Evolutionary conservation across 2,113 vertebrate species (phyloP).

Genomic region (Pteropus alecto): DNA sequence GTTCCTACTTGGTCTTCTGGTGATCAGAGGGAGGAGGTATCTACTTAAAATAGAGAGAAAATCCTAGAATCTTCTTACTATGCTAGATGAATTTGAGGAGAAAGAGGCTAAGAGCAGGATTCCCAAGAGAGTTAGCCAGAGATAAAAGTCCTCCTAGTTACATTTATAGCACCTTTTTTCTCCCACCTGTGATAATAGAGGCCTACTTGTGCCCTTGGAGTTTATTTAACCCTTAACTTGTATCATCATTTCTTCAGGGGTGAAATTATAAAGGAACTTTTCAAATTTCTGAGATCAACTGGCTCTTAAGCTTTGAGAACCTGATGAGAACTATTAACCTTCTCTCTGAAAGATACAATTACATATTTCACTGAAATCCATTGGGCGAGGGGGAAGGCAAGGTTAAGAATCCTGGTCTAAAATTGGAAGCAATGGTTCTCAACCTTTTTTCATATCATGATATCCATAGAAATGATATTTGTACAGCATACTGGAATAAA

Average conservation of each 20-base stretch:
- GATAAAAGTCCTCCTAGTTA: background rate
- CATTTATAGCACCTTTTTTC: background rate
- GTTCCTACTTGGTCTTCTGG: background rate
- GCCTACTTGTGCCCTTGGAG: background rate
- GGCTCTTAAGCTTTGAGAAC: conserved; percentile 37
- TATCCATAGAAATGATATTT: conserved; percentile 38
- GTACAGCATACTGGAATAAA: background rate
- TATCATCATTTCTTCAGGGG: background rate
- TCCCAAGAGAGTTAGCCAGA: background rate
- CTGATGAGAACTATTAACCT: conserved; percentile 15
- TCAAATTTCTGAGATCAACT: conserved; percentile 35
- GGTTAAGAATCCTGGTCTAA: conserved; percentile 33
- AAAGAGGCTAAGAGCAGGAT: background rate
- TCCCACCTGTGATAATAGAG: background rate
- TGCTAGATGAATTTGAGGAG: background rate
- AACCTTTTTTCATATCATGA: background rate
- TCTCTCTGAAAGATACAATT: conserved; percentile 7
- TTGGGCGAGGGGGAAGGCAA: background rate
- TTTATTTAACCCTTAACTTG: conserved; percentile 21
- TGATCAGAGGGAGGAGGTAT: background rate
- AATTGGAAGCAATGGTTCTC: conserved; percentile 1
- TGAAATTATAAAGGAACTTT: conserved; percentile 37
- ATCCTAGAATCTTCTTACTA: background rate
- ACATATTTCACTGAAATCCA: conserved; percentile 30
- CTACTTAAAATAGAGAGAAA: background rate